Evolutionary conservation across 2,797 vertebrate genomes (phyloP), one percentile per base, ranked within the genome.

Genomic region (Petrocephalus schoutedeni): DNA sequence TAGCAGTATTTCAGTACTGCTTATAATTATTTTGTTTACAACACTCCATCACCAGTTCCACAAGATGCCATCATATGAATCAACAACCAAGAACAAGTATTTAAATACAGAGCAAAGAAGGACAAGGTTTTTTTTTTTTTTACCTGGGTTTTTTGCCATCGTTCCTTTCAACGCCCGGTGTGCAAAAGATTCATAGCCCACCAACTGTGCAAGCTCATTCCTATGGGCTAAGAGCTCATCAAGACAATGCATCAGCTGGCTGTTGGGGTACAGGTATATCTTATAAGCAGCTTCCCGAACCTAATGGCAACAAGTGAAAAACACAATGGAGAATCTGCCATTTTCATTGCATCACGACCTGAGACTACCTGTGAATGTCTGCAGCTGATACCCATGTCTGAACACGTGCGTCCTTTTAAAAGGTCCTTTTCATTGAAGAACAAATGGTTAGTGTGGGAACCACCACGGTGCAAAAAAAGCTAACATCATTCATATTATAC

Each of bases 271-370:
- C 1, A 99, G 96, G 88, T 98, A 99, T 91, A 99, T 94, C 93
- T 97, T 98, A 92, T 99, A 99, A 87, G 98, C 98, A 14, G 97
- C 97, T 94, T 99, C 98, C 89, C 98, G 95, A 3, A 99, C 96
- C 98, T 99, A 82, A 87, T 91, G 88, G 77, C 14, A 45, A 7
- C 59, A 64, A 56, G 0, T 0, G 2, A 91, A 59, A 85, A 32
- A 77, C 5, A 56, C 16, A 51, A 9, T 57, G 51, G 88, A 1
- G 51, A 28, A 57, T 23, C 74, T 0, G 0, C 14, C 41, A 86
- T n/a, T 49, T 10, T 57, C 51, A 56, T 16, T 21, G 4, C 28
- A 83, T 36, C 16, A 56, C 53, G 12, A 77, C 71, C 32, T 57
- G 41, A 9, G 41, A 77, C 36, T 4, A 45, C 41, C 41, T 45